phyloP scores from a whole-genome alignment of 2,797 vertebrate species.

The Acestrorhynchus altus region DNA sequence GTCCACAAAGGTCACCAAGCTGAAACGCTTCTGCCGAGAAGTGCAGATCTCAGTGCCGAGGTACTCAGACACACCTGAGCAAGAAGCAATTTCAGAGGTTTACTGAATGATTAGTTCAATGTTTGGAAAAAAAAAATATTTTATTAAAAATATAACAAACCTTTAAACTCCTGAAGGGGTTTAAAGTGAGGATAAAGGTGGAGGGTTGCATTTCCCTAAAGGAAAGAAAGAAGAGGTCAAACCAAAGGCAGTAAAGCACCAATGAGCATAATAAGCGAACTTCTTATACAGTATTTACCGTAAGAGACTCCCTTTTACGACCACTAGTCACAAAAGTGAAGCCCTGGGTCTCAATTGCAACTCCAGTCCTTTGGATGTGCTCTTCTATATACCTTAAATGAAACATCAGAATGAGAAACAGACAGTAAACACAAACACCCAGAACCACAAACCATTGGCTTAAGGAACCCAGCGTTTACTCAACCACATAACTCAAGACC shows the following conservation, averaged over 20 bases:
- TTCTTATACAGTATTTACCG: constrained; percentile 66
- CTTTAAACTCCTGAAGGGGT: constrained; percentile 83
- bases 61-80: constrained; percentile 83
- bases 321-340: constrained; percentile 88
- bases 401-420: not conserved
- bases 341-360: constrained; percentile 86
- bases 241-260: not conserved
- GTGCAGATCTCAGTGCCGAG: constrained; percentile 87
- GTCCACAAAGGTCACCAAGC: constrained; percentile 86
- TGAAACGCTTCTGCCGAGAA: constrained; percentile 86
- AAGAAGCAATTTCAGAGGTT: not conserved
- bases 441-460: not conserved
- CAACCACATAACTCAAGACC: not conserved
- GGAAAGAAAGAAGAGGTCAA: not conserved
- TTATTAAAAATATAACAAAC: constrained; percentile 73
- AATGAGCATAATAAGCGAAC: not conserved
- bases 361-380: constrained; percentile 87
- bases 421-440: not conserved
- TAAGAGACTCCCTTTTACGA: constrained; percentile 86
- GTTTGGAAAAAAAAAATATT: no score
- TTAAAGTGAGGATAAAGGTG: constrained; percentile 89
- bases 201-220: constrained; percentile 87
- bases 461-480: no score
- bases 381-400: constrained; percentile 86
- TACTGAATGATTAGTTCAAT: no score